phyloP scores from a whole-genome alignment of 2,113 vertebrate species.

The Dipodomys stephensi region DNA sequence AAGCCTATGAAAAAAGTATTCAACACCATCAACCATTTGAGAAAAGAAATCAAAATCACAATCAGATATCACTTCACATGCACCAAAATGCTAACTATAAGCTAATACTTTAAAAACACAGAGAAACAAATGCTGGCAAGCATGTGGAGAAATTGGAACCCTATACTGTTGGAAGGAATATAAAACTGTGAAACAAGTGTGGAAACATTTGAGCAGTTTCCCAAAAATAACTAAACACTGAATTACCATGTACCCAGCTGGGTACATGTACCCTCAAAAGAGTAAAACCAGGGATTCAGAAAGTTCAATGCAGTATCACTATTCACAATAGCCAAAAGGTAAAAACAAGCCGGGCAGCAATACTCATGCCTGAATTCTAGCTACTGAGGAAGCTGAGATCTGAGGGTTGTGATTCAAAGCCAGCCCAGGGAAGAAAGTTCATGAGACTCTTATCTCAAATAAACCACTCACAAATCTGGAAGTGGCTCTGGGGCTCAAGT shows the following conservation, averaged over 20 bases:
- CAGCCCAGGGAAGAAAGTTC: too few relatives aligned
- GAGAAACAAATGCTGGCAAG: not conserved
- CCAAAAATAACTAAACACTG: not conserved
- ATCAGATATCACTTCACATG: not conserved
- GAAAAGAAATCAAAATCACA: slow-evolving; percentile 13
- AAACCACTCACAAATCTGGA: too few relatives aligned
- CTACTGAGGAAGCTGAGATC: too few relatives aligned
- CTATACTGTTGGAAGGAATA: not conserved
- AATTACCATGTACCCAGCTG: not conserved
- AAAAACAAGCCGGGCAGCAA: not conserved
- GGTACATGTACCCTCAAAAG: not conserved
- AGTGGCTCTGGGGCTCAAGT: too few relatives aligned
- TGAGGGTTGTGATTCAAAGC: too few relatives aligned
- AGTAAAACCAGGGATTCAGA: not conserved
- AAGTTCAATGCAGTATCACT: not conserved
- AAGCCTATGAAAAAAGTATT: not conserved
- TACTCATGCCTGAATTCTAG: too few relatives aligned
- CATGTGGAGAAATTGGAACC: not conserved
- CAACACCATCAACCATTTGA: not conserved
- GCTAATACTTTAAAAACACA: not conserved
- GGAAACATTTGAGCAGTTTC: not conserved
- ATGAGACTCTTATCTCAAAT: too few relatives aligned
- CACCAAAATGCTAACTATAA: not conserved
- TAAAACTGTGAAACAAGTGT: not conserved
- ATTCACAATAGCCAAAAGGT: not conserved